Conservation (phyloP, 2,113 vertebrate species). For the Mormoops blainvillei region DNA sequence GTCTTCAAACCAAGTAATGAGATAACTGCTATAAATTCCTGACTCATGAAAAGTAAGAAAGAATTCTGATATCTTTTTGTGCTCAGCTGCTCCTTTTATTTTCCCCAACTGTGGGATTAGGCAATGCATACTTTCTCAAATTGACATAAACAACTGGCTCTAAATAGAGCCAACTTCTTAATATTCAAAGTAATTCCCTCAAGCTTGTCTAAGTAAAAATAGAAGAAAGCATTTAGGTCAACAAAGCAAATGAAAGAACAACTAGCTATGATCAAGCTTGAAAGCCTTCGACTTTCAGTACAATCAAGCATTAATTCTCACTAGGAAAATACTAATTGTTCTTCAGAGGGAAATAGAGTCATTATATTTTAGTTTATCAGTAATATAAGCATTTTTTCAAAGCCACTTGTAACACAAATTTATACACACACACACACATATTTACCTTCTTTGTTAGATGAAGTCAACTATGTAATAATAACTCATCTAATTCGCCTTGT, state of each 20-base stretch:
- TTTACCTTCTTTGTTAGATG: neutral
- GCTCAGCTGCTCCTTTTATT: neutral
- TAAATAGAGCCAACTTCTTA: neutral
- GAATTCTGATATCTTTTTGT: neutral
- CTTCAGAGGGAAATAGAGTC: neutral
- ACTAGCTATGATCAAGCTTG: neutral
- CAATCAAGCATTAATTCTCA: slow-evolving; percentile 10
- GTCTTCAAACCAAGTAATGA: neutral
- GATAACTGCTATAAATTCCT: neutral
- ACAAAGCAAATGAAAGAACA: slow-evolving; percentile 24
- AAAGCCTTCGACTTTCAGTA: neutral
- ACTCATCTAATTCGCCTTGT: neutral
- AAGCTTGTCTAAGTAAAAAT: neutral
- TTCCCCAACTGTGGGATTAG: neutral
- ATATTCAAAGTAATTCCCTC: neutral
- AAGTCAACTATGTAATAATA: neutral
- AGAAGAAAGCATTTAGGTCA: neutral
- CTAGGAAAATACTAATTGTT: neutral
- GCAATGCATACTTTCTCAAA: neutral
- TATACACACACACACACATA: neutral
- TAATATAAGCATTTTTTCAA: neutral
- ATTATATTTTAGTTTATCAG: neutral
- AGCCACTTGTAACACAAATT: neutral
- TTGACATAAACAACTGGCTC: neutral
- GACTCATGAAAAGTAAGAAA: neutral